Evolutionary conservation across 2,113 vertebrate species (phyloP).

Genomic region (Tetrao urogallus): DNA sequence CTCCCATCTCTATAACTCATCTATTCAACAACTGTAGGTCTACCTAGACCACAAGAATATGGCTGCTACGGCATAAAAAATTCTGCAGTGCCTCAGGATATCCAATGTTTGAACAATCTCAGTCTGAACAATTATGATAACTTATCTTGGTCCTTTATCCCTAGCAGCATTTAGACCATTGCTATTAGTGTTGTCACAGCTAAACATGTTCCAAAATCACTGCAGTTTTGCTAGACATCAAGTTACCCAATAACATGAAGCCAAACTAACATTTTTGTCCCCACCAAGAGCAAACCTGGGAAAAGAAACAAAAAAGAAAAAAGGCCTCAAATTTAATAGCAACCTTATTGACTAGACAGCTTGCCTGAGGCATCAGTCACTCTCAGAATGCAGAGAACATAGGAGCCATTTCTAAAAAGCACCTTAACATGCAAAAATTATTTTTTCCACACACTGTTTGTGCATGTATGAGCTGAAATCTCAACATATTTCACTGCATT

Average conservation of each 20-base stretch:
- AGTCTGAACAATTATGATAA: not conserved
- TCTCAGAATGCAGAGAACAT: not conserved
- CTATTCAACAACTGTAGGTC: not conserved
- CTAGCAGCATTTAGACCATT: not conserved
- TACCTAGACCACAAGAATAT: not conserved
- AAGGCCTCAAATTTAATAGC: conserved; percentile 5
- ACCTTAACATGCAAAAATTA: not conserved
- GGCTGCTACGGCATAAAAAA: not conserved
- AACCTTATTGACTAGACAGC: not conserved
- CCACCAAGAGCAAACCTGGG: not conserved
- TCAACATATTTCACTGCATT: not conserved
- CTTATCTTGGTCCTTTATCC: not conserved
- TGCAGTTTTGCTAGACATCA: not conserved
- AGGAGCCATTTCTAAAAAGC: not conserved
- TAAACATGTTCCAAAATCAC: not conserved
- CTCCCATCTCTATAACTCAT: not conserved
- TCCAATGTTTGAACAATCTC: not conserved
- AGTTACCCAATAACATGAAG: not conserved
- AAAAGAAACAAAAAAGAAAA: not conserved
- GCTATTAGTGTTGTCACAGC: not conserved
- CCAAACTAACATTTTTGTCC: not conserved
- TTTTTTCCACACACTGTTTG: not conserved
- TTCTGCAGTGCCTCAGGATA: not conserved
- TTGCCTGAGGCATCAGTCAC: not conserved
- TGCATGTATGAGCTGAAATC: not conserved